phyloP scores from a whole-genome alignment of 2,113 vertebrate species.

The Centrocercus urophasianus region DNA sequence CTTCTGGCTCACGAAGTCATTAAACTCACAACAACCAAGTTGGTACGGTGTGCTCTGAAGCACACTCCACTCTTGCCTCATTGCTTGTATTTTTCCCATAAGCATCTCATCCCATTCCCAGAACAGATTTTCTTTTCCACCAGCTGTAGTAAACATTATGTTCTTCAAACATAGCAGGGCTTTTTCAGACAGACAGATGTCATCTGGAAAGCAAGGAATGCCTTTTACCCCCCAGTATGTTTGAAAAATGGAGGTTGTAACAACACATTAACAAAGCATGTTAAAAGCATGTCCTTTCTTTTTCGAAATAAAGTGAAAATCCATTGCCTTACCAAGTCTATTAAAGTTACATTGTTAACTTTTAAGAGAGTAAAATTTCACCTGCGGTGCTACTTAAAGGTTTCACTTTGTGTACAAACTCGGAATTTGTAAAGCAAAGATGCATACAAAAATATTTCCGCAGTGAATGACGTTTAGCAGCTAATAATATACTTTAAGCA shows the following conservation, averaged over 20 bases:
- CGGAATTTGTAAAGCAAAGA: not conserved
- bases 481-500: not conserved
- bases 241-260: not conserved
- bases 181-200: not conserved
- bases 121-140: not conserved
- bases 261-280: not conserved
- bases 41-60: not conserved
- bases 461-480: not conserved
- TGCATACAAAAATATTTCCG: not conserved
- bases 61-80: not conserved
- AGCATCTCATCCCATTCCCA: not conserved
- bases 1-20: not conserved
- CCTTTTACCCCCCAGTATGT: not conserved
- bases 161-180: not conserved
- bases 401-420: not conserved
- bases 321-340: not conserved
- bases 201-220: not conserved
- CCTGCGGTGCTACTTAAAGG: not conserved
- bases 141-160: not conserved
- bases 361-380: not conserved
- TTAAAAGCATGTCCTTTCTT: not conserved
- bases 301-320: not conserved
- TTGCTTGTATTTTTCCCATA: not conserved
- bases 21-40: rapidly evolving
- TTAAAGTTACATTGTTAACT: not conserved